Conservation (phyloP, 2,797 vertebrate genomes). For the Meda fulgida region DNA sequence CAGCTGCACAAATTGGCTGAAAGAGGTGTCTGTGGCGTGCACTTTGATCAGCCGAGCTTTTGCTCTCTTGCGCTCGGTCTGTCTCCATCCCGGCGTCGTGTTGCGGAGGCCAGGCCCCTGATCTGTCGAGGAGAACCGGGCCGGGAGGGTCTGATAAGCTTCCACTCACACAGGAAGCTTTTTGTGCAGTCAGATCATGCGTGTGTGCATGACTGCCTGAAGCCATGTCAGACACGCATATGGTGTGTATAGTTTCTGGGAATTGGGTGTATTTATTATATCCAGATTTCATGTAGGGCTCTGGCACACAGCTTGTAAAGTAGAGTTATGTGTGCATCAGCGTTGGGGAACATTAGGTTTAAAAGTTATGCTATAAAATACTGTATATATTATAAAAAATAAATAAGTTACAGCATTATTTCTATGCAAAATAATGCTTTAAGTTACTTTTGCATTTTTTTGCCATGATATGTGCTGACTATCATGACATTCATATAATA, state of each 20-base stretch:
- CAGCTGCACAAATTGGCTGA: constrained; percentile 81
- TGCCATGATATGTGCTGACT: too few species aligned
- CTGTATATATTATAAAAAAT: not conserved
- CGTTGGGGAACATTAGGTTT: not conserved
- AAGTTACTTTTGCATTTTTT: not conserved
- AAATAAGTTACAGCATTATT: too few species aligned
- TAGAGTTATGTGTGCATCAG: not conserved
- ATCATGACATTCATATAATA: too few species aligned
- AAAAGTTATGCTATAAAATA: not conserved
- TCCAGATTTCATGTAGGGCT: constrained; percentile 34
- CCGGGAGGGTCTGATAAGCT: constrained; percentile 45
- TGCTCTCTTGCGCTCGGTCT: constrained; percentile 55
- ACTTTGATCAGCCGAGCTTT: constrained; percentile 70
- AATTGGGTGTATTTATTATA: constrained; percentile 50
- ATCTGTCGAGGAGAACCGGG: constrained; percentile 50
- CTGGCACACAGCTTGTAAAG: constrained; percentile 6
- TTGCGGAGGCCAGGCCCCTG: constrained; percentile 41
- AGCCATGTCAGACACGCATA: constrained; percentile 46
- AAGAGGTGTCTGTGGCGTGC: constrained; percentile 74
- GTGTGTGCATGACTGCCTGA: constrained; percentile 43
- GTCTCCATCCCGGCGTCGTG: constrained; percentile 47
- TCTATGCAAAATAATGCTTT: too few species aligned
- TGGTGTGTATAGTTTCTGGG: constrained; percentile 56
- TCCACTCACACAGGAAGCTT: constrained; percentile 35
- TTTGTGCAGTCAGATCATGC: constrained; percentile 36